These are phyloP conservation scores for Siderastrea radians DNA, from an alignment of 92 coral and sea anemone genomes.

Conservation along the genomic window DNA sequence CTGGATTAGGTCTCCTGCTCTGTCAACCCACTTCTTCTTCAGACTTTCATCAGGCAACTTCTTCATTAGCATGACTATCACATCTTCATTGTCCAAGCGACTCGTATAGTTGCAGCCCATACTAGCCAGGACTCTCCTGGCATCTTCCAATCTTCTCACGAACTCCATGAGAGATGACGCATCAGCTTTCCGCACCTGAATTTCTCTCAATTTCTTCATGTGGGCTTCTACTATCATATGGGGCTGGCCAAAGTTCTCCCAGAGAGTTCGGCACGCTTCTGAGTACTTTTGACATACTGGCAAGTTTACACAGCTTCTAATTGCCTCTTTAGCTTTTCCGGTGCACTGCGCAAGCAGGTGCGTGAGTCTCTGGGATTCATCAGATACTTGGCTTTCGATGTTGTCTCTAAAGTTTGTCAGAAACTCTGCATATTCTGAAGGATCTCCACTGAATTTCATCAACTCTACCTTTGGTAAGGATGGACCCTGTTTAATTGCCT, in stretches of 20 bases:
- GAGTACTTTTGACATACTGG: slow-evolving; percentile 57
- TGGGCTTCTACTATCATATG: slow-evolving; percentile 83
- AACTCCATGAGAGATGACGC: slow-evolving; percentile 74
- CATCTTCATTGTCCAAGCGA: no score
- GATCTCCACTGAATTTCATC: slow-evolving; percentile 68
- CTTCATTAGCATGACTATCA: slow-evolving; percentile 71
- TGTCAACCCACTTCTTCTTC: slow-evolving; percentile 80
- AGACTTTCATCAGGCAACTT: slow-evolving; percentile 79
- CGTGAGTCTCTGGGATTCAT: slow-evolving; percentile 80
- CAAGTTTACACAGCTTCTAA: slow-evolving; percentile 73
- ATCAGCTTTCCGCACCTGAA: slow-evolving; percentile 60
- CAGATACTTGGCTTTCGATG: slow-evolving; percentile 68
- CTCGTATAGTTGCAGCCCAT: no score
- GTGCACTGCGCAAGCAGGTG: slow-evolving; percentile 72
- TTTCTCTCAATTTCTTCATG: slow-evolving; percentile 70
- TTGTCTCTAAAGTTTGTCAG: slow-evolving; percentile 65
- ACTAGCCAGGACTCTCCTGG: no score
- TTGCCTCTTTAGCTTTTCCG: slow-evolving; percentile 78
- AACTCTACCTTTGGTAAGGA: slow-evolving; percentile 67
- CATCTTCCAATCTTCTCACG: no score
- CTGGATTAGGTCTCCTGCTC: slow-evolving; percentile 77
- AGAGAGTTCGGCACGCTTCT: slow-evolving; percentile 66
- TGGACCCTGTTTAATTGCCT: slow-evolving; percentile 64
- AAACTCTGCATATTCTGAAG: slow-evolving; percentile 66
- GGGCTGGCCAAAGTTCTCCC: slow-evolving; percentile 84